Evolutionary conservation across 2,797 vertebrate genomes (phyloP), one percentile per base, ranked within the genome.

Genomic region (Lophotriccus pileatus): DNA sequence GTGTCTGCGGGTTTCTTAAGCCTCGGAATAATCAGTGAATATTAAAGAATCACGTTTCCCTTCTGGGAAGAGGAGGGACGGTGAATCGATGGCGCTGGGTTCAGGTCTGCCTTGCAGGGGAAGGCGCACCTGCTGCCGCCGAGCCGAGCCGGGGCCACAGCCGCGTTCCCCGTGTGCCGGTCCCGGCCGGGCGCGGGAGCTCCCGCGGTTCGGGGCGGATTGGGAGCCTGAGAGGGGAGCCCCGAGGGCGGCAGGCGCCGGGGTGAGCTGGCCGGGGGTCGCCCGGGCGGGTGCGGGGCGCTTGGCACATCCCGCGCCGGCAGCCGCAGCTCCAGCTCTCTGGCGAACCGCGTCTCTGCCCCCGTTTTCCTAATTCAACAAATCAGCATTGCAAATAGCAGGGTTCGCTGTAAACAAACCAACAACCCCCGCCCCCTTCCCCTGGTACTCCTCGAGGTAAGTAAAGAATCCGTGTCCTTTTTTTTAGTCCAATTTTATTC

Each of bases 401-500:
- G 52, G 28, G 14, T 10, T 32, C 23, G 21, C 84, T n/a, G 43
- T 14, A 59, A 84, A 49, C 55, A 46, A 74, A 87, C 56, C 3
- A 73, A 30, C 32, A 23, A 44, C 13, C 3, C 30, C 32, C 41
- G 2, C 9, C 21, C 5, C 3, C 9, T 8, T 5, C 3, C 12
- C 22, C 14, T 23, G 15, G 37, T 12, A 10, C 43, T 76, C 47
- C 50, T 52, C 79, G 52, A 80, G 39, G 52, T 47, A 84, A 89
- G 78, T 6, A 64, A 91, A 91, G 72, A 90, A 80, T 53, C 75
- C 28, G 17, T 12, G 72, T 80, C 58, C 25, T 55, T 86, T 72
- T 52, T 77, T 73, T 73, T 77, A 92, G 93, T 97, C 95, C 87
- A 88, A 87, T 96, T 98, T 98, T 98, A 97, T 98, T 98, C 96